These are phyloP conservation scores for Lithophane semibrunnea DNA, from an alignment of 2,888 invertebrate species.

Conservation along the genomic window DNA sequence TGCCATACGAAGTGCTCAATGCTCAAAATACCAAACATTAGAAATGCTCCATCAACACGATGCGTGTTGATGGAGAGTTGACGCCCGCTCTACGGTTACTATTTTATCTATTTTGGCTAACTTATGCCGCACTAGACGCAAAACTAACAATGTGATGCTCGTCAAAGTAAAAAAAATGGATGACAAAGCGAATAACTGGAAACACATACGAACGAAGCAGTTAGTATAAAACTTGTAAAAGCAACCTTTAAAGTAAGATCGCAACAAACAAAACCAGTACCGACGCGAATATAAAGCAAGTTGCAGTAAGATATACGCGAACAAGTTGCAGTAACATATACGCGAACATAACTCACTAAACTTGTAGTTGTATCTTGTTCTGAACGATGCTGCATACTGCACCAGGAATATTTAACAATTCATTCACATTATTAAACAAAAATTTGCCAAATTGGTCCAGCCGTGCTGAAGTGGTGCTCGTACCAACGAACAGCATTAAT, in stretches of 20 bases:
- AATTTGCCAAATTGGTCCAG: not conserved
- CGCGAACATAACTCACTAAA: no score
- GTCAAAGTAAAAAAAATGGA: not conserved
- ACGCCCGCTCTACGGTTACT: not conserved
- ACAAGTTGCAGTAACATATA: not conserved
- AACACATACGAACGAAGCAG: not conserved
- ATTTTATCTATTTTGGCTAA: not conserved
- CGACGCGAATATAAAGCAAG: not conserved
- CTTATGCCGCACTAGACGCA: not conserved
- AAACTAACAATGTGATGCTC: not conserved
- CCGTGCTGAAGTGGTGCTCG: not conserved
- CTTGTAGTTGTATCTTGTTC: not conserved
- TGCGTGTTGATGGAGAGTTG: no score
- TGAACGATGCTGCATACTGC: not conserved
- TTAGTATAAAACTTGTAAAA: not conserved
- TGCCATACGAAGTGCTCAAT: constrained; percentile 67
- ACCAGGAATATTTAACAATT: no score
- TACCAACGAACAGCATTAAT: not conserved
- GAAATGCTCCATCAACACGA: constrained; percentile 70
- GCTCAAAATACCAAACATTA: constrained; percentile 73
- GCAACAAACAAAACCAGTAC: not conserved
- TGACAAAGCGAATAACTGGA: not conserved
- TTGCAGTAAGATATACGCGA: not conserved
- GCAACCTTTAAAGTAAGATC: not conserved
- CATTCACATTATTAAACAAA: not conserved